phyloP scores from a whole-genome alignment of 2,888 invertebrate species.

The Mythimna ferrago region DNA sequence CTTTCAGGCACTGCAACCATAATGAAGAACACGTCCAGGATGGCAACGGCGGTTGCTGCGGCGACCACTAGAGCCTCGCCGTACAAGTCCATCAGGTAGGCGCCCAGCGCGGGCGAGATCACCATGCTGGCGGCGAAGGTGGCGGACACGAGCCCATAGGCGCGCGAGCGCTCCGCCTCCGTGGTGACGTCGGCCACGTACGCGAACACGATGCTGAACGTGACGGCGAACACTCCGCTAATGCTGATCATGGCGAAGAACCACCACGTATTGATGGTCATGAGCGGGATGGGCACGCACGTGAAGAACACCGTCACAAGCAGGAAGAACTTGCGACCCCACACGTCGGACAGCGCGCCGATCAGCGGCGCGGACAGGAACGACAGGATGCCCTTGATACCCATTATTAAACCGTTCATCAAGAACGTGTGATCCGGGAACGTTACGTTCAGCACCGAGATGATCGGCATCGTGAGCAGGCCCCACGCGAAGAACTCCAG shows the following conservation, averaged over 20 bases:
- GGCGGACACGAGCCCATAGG: slow-evolving; percentile 99
- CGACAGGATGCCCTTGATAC: slow-evolving; percentile 99
- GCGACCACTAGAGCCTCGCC: slow-evolving; percentile 97
- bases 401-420: slow-evolving; percentile 99
- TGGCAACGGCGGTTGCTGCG: slow-evolving; percentile 98
- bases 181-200: slow-evolving; percentile 99
- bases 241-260: slow-evolving; percentile 99
- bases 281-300: slow-evolving; percentile 99
- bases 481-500: slow-evolving; percentile 99
- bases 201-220: slow-evolving; percentile 99
- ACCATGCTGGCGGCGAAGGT: slow-evolving; percentile 99
- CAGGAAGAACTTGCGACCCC: slow-evolving; percentile 99
- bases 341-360: slow-evolving; percentile 99
- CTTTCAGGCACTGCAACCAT: slow-evolving; percentile 99
- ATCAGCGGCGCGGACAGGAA: slow-evolving; percentile 99
- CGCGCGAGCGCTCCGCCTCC: slow-evolving; percentile 98
- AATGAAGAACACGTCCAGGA: slow-evolving; percentile 99
- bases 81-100: slow-evolving; percentile 96
- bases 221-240: slow-evolving; percentile 99
- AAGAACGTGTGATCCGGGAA: slow-evolving; percentile 99
- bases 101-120: slow-evolving; percentile 99
- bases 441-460: slow-evolving; percentile 98
- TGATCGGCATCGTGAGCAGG: slow-evolving; percentile 99
- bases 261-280: slow-evolving; percentile 99
- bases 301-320: slow-evolving; percentile 99